These are phyloP conservation scores for Eulimnadia texana DNA, from an alignment of 1,140 invertebrate species.

Conservation along the genomic window DNA sequence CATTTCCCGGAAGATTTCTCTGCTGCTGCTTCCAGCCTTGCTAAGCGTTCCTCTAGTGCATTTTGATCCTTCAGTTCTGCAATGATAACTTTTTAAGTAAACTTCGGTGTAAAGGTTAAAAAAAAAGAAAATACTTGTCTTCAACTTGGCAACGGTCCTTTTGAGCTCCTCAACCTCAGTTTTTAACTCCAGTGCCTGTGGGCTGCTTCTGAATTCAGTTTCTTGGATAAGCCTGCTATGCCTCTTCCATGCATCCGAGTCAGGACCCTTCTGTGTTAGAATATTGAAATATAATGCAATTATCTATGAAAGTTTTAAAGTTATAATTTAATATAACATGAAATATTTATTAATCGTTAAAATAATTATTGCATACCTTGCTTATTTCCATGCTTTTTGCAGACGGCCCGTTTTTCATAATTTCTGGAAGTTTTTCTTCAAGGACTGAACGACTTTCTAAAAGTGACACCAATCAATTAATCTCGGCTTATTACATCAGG, in stretches of 20 bases:
- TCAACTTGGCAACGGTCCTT: not conserved
- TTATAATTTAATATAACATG: too few species aligned
- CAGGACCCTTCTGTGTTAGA: not conserved
- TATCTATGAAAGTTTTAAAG: too few species aligned
- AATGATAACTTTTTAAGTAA: not conserved
- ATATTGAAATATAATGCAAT: too few species aligned
- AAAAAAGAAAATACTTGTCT: not conserved
- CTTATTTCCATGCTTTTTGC: not conserved
- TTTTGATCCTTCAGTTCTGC: not conserved
- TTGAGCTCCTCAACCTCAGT: not conserved
- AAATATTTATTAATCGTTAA: too few species aligned
- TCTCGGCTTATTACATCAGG: too few species aligned
- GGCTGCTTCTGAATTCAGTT: not conserved
- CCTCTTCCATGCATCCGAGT: not conserved
- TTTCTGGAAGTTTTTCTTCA: not conserved
- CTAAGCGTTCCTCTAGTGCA: not conserved
- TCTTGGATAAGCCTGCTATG: not conserved
- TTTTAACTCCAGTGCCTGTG: not conserved
- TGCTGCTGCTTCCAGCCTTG: not conserved
- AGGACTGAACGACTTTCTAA: not conserved
- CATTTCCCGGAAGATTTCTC: not conserved
- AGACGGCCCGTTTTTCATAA: not conserved
- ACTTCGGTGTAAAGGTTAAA: not conserved
- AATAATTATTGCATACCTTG: too few species aligned
- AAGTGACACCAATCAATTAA: too few species aligned